Conservation (phyloP, 2,113 vertebrate genomes). For the Parus major region DNA sequence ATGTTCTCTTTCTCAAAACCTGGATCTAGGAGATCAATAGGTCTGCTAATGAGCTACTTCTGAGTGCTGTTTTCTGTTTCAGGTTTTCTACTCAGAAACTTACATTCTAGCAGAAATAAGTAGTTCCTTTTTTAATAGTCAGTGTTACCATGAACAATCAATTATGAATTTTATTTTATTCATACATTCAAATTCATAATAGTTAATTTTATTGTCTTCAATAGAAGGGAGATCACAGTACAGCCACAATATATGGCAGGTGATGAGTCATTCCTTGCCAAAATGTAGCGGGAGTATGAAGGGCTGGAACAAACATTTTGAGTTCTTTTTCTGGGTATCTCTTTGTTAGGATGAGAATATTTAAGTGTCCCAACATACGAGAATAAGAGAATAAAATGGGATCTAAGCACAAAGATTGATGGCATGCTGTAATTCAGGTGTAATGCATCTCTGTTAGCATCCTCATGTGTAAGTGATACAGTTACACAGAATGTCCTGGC, state of each 20-base stretch:
- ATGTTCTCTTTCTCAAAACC: not conserved
- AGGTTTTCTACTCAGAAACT: not conserved
- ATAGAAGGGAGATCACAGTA: not conserved
- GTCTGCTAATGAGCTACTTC: not conserved
- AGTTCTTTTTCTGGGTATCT: not conserved
- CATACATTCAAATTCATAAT: too few relatives aligned
- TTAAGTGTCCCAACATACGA: not conserved
- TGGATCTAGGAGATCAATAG: not conserved
- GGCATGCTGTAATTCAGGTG: not conserved
- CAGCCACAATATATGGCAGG: not conserved
- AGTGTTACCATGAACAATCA: not conserved
- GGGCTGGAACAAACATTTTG: not conserved
- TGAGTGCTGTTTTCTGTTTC: not conserved
- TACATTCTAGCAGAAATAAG: not conserved
- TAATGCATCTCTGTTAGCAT: not conserved
- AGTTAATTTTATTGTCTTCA: not conserved
- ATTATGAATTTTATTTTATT: not conserved
- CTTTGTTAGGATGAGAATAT: not conserved
- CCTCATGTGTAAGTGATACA: fast-evolving
- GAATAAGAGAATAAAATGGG: not conserved
- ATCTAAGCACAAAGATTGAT: not conserved
- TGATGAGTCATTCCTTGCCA: not conserved
- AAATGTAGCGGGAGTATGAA: not conserved
- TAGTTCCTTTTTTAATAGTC: not conserved
- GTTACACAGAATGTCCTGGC: not conserved